Conservation (phyloP, 2,797 vertebrate genomes). For the Chiropotes sagulatus region DNA sequence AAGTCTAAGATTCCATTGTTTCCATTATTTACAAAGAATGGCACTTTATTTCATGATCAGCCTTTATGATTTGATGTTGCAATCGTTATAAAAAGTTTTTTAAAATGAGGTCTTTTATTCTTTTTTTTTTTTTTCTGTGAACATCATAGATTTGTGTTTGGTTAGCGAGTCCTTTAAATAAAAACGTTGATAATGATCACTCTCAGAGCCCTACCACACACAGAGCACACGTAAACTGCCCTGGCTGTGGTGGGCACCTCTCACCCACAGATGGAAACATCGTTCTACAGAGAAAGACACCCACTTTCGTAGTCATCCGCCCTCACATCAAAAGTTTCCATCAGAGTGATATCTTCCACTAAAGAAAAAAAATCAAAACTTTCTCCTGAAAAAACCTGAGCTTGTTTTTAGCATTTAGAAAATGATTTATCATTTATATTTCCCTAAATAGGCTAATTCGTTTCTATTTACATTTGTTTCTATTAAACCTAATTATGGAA, state of each 20-base stretch:
- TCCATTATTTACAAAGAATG: neutral
- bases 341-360: constrained; percentile 18
- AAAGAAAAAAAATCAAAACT: constrained; percentile 14
- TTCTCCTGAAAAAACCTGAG: neutral
- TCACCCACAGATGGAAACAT: constrained; percentile 65
- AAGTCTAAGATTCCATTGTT: neutral
- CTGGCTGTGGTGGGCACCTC: neutral
- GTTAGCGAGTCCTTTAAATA: neutral
- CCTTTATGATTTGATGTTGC: neutral
- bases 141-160: neutral
- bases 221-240: neutral
- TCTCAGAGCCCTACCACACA: neutral
- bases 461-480: neutral
- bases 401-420: neutral
- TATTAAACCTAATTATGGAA: neutral
- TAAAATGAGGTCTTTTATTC: neutral
- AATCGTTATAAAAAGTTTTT: neutral
- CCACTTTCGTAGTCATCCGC: neutral
- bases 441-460: neutral
- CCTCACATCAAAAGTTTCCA: constrained; percentile 68
- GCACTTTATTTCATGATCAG: neutral
- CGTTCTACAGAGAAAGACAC: neutral
- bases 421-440: neutral
- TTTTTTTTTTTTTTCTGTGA: neutral
- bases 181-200: rapidly evolving